Base-by-base conservation (phyloP, 2,797 vertebrate species). In the Rhinichthys osculus region DNA sequence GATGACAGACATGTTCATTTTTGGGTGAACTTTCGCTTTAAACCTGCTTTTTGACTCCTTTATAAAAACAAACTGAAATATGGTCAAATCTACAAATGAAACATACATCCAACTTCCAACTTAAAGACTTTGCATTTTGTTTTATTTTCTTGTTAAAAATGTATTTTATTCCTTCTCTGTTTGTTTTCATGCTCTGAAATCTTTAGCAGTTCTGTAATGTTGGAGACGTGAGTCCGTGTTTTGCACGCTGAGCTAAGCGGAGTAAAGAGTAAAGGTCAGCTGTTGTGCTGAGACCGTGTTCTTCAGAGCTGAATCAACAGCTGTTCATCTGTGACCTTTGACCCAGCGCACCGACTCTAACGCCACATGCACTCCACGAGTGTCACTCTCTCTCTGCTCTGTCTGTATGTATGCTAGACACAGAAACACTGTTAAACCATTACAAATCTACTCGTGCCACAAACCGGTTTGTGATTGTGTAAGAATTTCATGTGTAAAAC, bases 261-360 rank as follows among this genome's bases (percentile, higher is more conserved):
- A 30, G 30, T 30, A 30, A 30, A 67, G 85, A 71, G 72, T 83
- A 87, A 87, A 83, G 85, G 79, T 87, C 81, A 87, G 54, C 35
- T 9, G 5, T 74, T 84, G 38, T 74, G 82, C 77, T 90, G 87
- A 85, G 62, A 84, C n/a, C 6, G 64, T 77, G 72, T 73, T 74
- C 35, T 30, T 57, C 52, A 13, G 69, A 50, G 50, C 44, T 59
- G 21, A 52, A 38, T 42, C 81, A 42, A 66, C 54, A 64, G 71
- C 69, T 81, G 83, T 87, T 78, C 76, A 77, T 84, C 50, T 77
- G 70, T 84, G 57, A 72, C 16, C 78, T 72, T 84, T 73, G 59
- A 66, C 59, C 57, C 30, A 38, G 54, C 44, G 27, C 27, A 27
- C 27, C 27, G 35, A 23, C 66, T 30, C 42, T 19, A 77, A 16